Base-by-base conservation (phyloP, 53 echinoderm and acorn worm genomes). In the Astropecten irregularis region DNA sequence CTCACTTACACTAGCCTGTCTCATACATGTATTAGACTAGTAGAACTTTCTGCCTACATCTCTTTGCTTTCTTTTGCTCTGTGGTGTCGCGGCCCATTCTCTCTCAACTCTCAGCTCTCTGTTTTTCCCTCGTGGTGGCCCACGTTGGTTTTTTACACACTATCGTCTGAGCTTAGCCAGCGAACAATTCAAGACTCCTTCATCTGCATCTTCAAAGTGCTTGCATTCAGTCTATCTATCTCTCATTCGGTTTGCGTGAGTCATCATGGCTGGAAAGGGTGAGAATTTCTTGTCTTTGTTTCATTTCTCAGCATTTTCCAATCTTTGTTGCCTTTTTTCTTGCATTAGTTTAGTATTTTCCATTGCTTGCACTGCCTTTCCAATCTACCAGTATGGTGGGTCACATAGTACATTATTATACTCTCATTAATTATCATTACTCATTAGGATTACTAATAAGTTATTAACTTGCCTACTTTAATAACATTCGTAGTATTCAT, bases 191-290 rank as follows among this genome's bases (percentile, higher is more conserved):
- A 35, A 19, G 66, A 40, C 61, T 47, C 28, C 40, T 18, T 6
- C 14, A 10, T 7, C 62, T 18, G 6, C 33, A 13, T 47, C 79
- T 32, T 42, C 79, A 33, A 40, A 30, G 52, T 49, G 50, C 26
- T 51, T 19, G 49, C 11, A 11, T 51, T 32, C 9, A 71, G 49
- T 51, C 50, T 16, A 30, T 71, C 35, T 51, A 4, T 53, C 50
- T 50, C 52, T 40, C 42, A 44, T 62, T 47, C 48, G 26, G 18
- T 46, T n/a, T n/a, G 15, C 31, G 9, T 44, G 47, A 40, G 22
- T 79, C 62, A 79, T 30, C 79, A 79, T 79, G 79, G 62, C 31
- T 61, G 6, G 26, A 59, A 79, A 79, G 79, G 79, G 79, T 79
- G 62, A 79, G 79, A 44, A 59, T 40, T 62, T 62, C n/a, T 30